A percentile compares a stretch with the other conserved stretches of the same genome.
phyloP scores from a whole-genome alignment of 2,888 invertebrate genomes.

The Meghimatium bilineatum region DNA sequence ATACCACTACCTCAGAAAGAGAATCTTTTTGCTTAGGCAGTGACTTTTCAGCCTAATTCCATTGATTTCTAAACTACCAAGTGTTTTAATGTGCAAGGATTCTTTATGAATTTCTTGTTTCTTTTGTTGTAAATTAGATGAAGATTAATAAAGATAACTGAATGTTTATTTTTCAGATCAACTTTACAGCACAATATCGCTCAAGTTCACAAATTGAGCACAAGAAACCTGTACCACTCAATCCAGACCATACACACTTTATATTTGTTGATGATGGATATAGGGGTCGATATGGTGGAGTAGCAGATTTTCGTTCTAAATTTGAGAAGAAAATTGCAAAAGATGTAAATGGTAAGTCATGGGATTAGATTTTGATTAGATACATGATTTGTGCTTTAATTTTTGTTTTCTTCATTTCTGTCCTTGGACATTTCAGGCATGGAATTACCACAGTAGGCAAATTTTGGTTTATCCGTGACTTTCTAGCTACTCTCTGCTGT shows the following conservation, averaged over 20 bases:
- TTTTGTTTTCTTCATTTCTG: background rate
- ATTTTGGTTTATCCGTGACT: no score
- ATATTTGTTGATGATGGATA: conserved; percentile 77
- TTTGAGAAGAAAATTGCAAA: conserved; percentile 69
- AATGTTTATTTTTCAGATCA: conserved; percentile 61
- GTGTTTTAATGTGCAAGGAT: no score
- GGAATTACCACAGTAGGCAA: no score
- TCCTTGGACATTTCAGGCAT: no score
- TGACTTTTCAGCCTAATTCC: no score
- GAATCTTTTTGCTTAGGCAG: no score
- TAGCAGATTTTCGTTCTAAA: conserved; percentile 70
- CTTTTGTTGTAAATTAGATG: no score
- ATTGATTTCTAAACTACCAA: no score
- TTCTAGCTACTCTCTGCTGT: no score
- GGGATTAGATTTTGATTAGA: background rate
- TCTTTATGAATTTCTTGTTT: no score
- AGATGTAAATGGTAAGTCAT: conserved; percentile 31
- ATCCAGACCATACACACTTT: conserved; percentile 78
- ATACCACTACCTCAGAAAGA: no score
- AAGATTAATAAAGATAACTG: background rate
- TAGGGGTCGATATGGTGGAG: conserved; percentile 72
- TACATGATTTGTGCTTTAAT: background rate
- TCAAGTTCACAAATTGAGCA: conserved; percentile 74
- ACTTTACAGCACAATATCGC: conserved; percentile 72
- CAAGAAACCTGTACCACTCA: conserved; percentile 76